Evolutionary conservation across 1,140 invertebrate genomes (phyloP), one percentile per base, ranked within the genome.

Genomic region (Megalopta genalis): DNA sequence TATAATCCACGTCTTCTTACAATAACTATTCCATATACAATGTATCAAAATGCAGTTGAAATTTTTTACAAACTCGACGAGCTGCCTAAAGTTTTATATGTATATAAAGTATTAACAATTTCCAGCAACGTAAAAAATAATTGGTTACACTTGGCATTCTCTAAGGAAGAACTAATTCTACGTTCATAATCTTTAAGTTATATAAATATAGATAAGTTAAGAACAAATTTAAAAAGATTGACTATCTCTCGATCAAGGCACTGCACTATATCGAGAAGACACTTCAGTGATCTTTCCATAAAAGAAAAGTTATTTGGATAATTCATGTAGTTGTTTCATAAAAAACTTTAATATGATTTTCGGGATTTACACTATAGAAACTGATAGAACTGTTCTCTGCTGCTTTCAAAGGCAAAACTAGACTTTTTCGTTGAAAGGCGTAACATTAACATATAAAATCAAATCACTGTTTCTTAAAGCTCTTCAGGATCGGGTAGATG

Each of bases 401-500:
- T 37, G 10, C 0, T 52, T 10, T 60, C 18, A 16, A 25, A 49
- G 14, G 18, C 32, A 69, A n/a, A 76, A 66, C 10, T 18, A 80
- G 57, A 10, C 64, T 42, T 54, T 63, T 14, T 25, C 7, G 9
- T 12, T 23, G 6, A 42, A 72, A 73, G n/a, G 1, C 21, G 32
- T 39, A 73, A 27, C 4, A 2, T 46, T 21, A 32, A 66, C 9
- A 14, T 21, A 23, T 39, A 65, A 72, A 37, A 85, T 69, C 18
- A 49, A 81, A 81, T 94, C 91, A 97, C 91, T 97, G 96, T 90
- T 99, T 99, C 91, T 99, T 98, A 91, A 99, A 99, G 93, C 98
- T 98, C 93, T 99, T 99, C 79, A 99, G 93, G 91, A 99, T 99
- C 46, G 99, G 99, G 94, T 99, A 99, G 91, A 99, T 99, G 91